These are phyloP conservation scores for Upupa epops DNA, from an alignment of 2,113 vertebrate genomes.

Conservation along the genomic window DNA sequence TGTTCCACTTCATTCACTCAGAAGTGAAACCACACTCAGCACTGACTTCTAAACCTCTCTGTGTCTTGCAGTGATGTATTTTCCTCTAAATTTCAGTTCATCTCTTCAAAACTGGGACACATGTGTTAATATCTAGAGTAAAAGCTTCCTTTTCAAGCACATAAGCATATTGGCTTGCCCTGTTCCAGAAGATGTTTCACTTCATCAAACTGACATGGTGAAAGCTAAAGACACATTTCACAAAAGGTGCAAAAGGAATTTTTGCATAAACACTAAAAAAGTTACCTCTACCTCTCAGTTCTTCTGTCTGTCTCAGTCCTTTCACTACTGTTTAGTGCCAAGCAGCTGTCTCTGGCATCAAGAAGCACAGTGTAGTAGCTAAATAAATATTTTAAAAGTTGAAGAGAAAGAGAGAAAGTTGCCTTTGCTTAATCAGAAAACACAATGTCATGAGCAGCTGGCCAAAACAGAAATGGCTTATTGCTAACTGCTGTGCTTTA, in stretches of 20 bases:
- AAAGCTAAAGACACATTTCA: background rate
- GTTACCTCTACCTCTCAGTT: background rate
- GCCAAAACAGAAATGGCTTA: constrained; percentile 10
- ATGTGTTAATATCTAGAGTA: background rate
- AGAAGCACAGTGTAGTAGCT: background rate
- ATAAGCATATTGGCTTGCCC: background rate
- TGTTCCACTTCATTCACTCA: background rate
- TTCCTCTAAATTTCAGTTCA: background rate
- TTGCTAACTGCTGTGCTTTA: background rate
- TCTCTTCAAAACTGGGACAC: background rate
- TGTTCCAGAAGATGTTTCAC: background rate
- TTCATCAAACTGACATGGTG: background rate
- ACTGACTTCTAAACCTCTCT: background rate
- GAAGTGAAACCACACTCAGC: background rate
- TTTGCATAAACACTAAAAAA: background rate
- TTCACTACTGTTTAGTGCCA: background rate
- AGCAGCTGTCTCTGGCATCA: background rate
- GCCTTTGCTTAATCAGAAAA: background rate
- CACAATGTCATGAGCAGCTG: background rate
- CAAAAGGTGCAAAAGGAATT: background rate
- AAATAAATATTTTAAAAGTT: background rate
- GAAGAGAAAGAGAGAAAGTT: background rate
- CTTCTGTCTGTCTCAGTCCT: background rate
- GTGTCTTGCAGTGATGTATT: background rate
- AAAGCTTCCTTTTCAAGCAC: background rate